phyloP scores from a whole-genome alignment of 23 tunicate species.

The Botrylloides violaceus region DNA sequence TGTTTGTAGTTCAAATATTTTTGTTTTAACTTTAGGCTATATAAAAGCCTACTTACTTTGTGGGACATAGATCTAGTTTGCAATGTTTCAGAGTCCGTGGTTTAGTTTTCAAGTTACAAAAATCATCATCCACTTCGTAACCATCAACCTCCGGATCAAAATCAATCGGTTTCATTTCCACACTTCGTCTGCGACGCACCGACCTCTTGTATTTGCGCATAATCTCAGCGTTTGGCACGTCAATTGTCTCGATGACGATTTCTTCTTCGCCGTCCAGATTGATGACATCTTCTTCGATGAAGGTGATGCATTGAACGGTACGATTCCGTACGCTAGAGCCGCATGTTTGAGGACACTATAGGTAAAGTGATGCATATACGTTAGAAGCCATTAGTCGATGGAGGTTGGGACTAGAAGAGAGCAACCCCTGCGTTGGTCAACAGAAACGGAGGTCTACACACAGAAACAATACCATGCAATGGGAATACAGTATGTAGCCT shows the following conservation, averaged over 20 bases:
- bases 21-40: no score
- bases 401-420: neutral
- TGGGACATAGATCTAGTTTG: no score
- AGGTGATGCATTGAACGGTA: slow-evolving; percentile 64
- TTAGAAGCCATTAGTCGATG: neutral
- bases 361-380: neutral
- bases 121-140: slow-evolving; percentile 50
- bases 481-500: no score
- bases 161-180: slow-evolving; percentile 6
- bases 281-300: slow-evolving; percentile 57
- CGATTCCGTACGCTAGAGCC: slow-evolving; percentile 39
- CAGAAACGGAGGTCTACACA: no score
- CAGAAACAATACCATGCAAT: no score
- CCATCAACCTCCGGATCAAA: slow-evolving; percentile 13
- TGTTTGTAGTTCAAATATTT: no score
- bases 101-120: slow-evolving; percentile 29
- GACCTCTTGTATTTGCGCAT: slow-evolving; percentile 16
- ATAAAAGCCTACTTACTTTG: no score
- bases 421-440: no score
- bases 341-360: slow-evolving; percentile 58
- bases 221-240: neutral
- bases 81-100: slow-evolving; percentile 37
- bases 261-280: slow-evolving; percentile 5
- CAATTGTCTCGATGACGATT: slow-evolving; percentile 9
- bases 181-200: slow-evolving; percentile 13